These are phyloP conservation scores for Drosophila monieri DNA, from an alignment of 2,888 invertebrate species.

Conservation along the genomic window DNA sequence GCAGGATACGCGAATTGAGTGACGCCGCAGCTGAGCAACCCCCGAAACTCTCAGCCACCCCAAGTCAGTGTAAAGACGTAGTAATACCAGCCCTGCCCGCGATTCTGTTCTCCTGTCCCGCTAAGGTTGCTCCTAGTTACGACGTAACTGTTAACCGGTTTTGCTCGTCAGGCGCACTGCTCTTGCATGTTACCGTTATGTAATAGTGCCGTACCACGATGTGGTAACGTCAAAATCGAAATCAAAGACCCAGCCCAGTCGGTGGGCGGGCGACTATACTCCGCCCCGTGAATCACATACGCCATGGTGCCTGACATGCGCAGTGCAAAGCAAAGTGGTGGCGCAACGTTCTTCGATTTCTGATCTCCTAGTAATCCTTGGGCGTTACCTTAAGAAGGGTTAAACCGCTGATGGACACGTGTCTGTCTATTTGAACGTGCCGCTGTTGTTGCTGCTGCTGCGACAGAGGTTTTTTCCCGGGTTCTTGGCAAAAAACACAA, in stretches of 20 bases:
- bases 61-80: constrained; percentile 76
- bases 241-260: constrained; percentile 42
- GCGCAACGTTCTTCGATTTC: constrained; percentile 26
- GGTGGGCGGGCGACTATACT: constrained; percentile 61
- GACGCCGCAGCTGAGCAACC: constrained; percentile 20
- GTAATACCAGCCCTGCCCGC: constrained; percentile 62
- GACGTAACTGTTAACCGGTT: constrained; percentile 83
- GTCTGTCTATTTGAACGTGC: constrained; percentile 73
- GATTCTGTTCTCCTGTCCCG: constrained; percentile 76
- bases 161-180: constrained; percentile 48
- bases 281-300: constrained; percentile 68
- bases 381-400: constrained; percentile 85
- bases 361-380: constrained; percentile 83
- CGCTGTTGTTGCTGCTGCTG: constrained; percentile 37
- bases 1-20: constrained; percentile 23
- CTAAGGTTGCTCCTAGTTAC: constrained; percentile 84
- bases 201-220: constrained; percentile 41
- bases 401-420: constrained; percentile 84
- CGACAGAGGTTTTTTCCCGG: constrained; percentile 44
- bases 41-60: constrained; percentile 8
- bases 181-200: constrained; percentile 56
- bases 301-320: constrained; percentile 59
- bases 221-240: constrained; percentile 57
- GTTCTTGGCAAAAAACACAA: constrained; percentile 66
- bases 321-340: constrained; percentile 19